Evolutionary conservation across 2,888 invertebrate genomes (phyloP).

Genomic region (Lathronympha strigana): DNA sequence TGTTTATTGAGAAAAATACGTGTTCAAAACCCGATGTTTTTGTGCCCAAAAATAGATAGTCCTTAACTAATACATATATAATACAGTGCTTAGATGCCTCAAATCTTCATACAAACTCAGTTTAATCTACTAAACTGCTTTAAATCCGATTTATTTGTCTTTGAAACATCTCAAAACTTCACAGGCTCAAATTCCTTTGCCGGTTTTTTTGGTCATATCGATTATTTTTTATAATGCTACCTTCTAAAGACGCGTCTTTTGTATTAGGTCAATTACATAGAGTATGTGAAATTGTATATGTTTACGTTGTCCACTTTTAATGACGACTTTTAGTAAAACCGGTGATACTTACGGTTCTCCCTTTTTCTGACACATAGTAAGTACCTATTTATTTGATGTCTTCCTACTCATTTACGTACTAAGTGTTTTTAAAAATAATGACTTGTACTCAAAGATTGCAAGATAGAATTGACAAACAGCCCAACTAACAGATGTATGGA

Average conservation of each 20-base stretch:
- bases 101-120: not conserved
- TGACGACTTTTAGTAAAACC: not conserved
- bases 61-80: slow-evolving; percentile 12
- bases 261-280: not conserved
- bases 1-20: not conserved
- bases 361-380: not conserved
- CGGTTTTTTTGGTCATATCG: slow-evolving; percentile 10
- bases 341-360: not conserved
- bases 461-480: too few species aligned
- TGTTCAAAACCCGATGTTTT: slow-evolving; percentile 35
- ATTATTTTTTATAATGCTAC: slow-evolving; percentile 11
- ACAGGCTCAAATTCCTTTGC: not conserved
- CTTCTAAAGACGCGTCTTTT: not conserved
- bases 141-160: not conserved
- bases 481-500: too few species aligned
- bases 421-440: too few species aligned
- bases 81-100: slow-evolving; percentile 6
- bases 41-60: slow-evolving; percentile 42
- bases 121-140: not conserved
- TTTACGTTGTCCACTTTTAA: not conserved
- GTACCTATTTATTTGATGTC: too few species aligned
- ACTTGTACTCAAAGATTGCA: too few species aligned
- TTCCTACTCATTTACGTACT: too few species aligned
- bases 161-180: slow-evolving; percentile 12
- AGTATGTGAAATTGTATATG: not conserved